These are phyloP conservation scores for Morelia viridis DNA, from an alignment of 2,797 vertebrate species.

Conservation along the genomic window DNA sequence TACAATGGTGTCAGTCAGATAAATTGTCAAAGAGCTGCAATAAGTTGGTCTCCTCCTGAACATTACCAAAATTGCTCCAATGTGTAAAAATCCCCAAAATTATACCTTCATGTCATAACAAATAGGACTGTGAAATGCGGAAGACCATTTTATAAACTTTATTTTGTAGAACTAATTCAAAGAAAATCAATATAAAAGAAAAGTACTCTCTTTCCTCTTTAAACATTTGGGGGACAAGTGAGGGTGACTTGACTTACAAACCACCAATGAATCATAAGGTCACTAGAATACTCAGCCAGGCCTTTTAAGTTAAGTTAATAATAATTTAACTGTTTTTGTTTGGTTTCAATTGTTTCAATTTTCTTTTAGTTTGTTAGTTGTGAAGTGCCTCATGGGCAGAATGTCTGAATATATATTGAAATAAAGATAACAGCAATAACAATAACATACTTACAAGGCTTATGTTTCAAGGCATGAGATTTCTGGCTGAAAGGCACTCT, in stretches of 20 bases:
- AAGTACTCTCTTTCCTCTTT: not conserved
- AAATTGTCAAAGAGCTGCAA: no score
- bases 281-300: not conserved
- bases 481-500: not conserved
- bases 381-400: not conserved
- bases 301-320: not conserved
- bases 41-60: no score
- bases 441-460: not conserved
- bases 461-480: not conserved
- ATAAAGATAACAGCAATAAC: not conserved
- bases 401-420: not conserved
- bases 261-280: not conserved
- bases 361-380: not conserved
- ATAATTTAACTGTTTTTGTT: not conserved
- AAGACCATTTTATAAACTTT: not conserved
- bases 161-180: not conserved
- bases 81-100: no score
- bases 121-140: no score
- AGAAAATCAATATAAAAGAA: not conserved
- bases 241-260: not conserved
- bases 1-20: no score
- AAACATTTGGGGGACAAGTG: not conserved
- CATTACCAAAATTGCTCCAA: no score
- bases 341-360: not conserved
- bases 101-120: no score